Conservation (phyloP, 1,140 invertebrate species). For the Cydia splendana region DNA sequence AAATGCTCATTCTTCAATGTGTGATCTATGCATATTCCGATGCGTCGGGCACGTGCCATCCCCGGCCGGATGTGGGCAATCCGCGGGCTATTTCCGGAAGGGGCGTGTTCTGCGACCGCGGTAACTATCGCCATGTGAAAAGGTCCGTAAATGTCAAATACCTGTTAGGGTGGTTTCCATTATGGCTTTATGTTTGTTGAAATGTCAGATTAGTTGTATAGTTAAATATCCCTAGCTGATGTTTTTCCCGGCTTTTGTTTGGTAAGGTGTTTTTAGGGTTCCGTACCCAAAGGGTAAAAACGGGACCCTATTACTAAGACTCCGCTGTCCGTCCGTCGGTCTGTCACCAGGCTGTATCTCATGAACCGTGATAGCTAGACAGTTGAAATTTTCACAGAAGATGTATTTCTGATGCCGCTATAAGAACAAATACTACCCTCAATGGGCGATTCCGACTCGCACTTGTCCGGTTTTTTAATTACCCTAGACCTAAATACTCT, state of each 20-base stretch:
- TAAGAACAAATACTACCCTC: too few relatives aligned
- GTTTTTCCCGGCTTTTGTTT: background rate
- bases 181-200: constrained; percentile 7
- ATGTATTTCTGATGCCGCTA: too few relatives aligned
- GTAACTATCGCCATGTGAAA: background rate
- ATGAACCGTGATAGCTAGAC: too few relatives aligned
- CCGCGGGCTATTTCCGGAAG: constrained; percentile 25
- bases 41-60: constrained; percentile 1
- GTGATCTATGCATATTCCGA: constrained; percentile 4
- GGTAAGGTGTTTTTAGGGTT: background rate
- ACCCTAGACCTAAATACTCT: too few relatives aligned
- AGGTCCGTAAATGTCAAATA: constrained; percentile 1
- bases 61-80: constrained; percentile 29
- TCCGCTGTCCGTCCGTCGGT: too few relatives aligned
- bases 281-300: too few relatives aligned
- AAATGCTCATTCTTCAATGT: background rate
- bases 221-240: background rate
- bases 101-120: background rate
- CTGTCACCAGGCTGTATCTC: too few relatives aligned
- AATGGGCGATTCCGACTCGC: too few relatives aligned
- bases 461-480: too few relatives aligned
- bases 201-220: background rate
- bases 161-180: constrained; percentile 9
- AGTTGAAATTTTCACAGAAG: too few relatives aligned
- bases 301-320: too few relatives aligned